Evolutionary conservation across 2,888 invertebrate species (phyloP).

Genomic region (Drosophila tanythrix): DNA sequence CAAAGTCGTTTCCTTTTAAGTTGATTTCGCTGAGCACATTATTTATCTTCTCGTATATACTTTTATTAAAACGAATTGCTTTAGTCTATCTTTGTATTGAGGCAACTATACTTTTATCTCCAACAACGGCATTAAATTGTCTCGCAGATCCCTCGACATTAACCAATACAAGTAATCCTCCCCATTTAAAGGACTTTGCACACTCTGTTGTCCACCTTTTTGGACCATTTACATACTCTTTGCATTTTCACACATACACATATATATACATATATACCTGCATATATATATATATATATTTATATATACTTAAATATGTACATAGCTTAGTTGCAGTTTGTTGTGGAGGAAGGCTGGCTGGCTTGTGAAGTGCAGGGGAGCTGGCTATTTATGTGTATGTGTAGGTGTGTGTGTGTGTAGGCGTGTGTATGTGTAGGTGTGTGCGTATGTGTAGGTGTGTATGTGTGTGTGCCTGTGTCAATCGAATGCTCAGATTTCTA

Average conservation of each 20-base stretch:
- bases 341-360: neutral
- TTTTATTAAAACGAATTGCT: neutral
- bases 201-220: constrained; percentile 5
- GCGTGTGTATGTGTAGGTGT: neutral
- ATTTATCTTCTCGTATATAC: neutral
- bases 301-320: constrained; percentile 8
- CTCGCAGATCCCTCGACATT: constrained; percentile 30
- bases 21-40: neutral
- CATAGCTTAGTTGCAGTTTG: constrained; percentile 43
- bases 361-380: neutral
- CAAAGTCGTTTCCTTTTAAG: neutral
- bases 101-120: neutral
- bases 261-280: neutral
- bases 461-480: constrained; percentile 14
- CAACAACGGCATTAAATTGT: constrained; percentile 61
- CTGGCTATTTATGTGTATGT: neutral
- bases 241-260: constrained; percentile 34
- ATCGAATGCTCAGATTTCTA: constrained; percentile 48
- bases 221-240: constrained; percentile 47
- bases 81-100: neutral
- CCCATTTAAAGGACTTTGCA: neutral
- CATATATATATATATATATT: neutral
- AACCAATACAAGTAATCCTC: neutral
- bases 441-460: no score
- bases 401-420: no score